Conservation (phyloP, 2,113 vertebrate genomes). For the Pteronura brasiliensis region DNA sequence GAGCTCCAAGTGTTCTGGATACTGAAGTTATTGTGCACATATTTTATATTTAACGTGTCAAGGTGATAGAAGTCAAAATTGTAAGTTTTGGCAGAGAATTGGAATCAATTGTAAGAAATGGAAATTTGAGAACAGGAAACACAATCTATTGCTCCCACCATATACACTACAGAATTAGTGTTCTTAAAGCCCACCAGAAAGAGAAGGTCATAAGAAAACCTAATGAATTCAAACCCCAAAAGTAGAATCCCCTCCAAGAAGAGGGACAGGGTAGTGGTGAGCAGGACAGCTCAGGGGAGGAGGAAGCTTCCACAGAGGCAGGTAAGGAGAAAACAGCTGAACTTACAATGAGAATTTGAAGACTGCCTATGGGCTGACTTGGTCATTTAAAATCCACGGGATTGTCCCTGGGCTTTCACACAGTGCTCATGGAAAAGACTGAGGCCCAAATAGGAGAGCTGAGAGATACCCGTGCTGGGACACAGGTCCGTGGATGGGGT, state of each 20-base stretch:
- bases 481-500: too few relatives aligned
- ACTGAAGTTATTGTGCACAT: neutral
- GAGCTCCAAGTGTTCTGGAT: neutral
- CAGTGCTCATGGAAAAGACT: neutral
- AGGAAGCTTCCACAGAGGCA: neutral
- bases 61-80: neutral
- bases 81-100: neutral
- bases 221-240: neutral
- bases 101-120: neutral
- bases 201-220: neutral
- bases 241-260: neutral
- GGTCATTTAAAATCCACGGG: too few relatives aligned
- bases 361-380: neutral
- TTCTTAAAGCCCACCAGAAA: neutral
- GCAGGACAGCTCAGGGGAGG: neutral
- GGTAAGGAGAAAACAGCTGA: neutral
- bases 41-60: neutral
- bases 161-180: neutral
- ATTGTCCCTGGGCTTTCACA: too few relatives aligned
- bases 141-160: neutral
- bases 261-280: too few relatives aligned
- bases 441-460: neutral
- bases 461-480: neutral
- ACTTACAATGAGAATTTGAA: neutral
- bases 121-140: neutral